Conservation (phyloP, 1,140 invertebrate species). For the Tribolium castaneum region DNA sequence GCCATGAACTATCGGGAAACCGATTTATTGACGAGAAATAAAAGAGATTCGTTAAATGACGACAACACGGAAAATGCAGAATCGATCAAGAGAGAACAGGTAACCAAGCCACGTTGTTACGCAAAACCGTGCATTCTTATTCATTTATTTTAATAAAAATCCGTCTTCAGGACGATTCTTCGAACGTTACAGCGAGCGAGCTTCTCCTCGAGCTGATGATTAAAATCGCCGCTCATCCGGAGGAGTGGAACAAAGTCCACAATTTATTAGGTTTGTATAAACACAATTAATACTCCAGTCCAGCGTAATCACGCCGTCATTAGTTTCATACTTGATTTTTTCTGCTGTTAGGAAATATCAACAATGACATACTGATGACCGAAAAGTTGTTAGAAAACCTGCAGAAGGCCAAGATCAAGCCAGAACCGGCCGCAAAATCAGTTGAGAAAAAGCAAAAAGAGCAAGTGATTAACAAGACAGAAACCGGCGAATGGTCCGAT, state of each 20-base stretch:
- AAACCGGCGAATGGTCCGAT: conserved; percentile 51
- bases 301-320: not conserved
- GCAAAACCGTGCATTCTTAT: no score
- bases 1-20: conserved; percentile 62
- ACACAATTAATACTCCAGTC: not conserved
- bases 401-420: conserved; percentile 11
- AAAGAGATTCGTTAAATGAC: conserved; percentile 49
- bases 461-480: conserved; percentile 35
- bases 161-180: conserved; percentile 6
- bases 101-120: not conserved
- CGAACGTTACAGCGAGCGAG: conserved; percentile 53
- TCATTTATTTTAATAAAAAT: conserved; percentile 25
- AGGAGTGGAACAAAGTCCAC: conserved; percentile 59
- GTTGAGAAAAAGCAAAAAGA: not conserved
- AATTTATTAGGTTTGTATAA: conserved; percentile 54
- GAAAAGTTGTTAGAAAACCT: conserved; percentile 51
- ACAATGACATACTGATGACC: conserved; percentile 53
- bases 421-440: conserved; percentile 18
- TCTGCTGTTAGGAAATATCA: conserved; percentile 56
- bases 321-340: not conserved
- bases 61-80: not conserved
- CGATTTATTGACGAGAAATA: conserved; percentile 53
- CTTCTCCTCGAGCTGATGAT: conserved; percentile 59
- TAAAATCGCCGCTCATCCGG: conserved; percentile 58
- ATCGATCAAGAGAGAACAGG: not conserved